Evolutionary conservation across 2,888 invertebrate genomes (phyloP).

Genomic region (Prionchulus punctatus): DNA sequence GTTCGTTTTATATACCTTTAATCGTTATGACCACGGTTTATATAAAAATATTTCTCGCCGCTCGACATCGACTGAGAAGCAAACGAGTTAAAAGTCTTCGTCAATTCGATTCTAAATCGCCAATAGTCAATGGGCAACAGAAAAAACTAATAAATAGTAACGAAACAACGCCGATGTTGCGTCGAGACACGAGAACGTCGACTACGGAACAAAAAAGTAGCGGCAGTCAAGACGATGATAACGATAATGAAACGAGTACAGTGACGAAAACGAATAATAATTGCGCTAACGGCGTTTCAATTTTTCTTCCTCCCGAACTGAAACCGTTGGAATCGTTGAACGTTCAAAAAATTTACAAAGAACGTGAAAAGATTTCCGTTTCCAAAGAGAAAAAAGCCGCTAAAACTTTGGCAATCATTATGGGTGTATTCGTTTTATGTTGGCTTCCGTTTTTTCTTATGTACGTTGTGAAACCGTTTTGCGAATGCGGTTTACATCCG

Average conservation of each 20-base stretch:
- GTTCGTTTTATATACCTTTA: conserved; percentile 84
- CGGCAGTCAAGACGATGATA: no score
- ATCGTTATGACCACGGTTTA: conserved; percentile 89
- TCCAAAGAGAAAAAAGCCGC: conserved; percentile 33
- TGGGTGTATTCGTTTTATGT: conserved; percentile 18
- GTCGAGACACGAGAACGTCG: no score
- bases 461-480: conserved; percentile 31
- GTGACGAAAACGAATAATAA: no score
- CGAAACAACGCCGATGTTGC: no score
- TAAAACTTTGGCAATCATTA: conserved; percentile 32
- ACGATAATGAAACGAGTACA: no score
- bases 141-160: no score
- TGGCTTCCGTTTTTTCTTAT: conserved; percentile 29
- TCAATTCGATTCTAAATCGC: no score
- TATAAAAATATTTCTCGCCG: conserved; percentile 83
- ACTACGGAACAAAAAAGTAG: no score
- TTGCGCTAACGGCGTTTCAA: no score
- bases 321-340: neutral
- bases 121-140: no score
- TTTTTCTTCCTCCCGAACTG: neutral
- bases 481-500: conserved; percentile 25
- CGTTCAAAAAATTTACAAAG: conserved; percentile 16
- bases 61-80: conserved; percentile 50
- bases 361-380: conserved; percentile 29
- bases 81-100: neutral